Evolutionary conservation across 1,140 invertebrate genomes (phyloP).

Genomic region (Drosophila bocki): DNA sequence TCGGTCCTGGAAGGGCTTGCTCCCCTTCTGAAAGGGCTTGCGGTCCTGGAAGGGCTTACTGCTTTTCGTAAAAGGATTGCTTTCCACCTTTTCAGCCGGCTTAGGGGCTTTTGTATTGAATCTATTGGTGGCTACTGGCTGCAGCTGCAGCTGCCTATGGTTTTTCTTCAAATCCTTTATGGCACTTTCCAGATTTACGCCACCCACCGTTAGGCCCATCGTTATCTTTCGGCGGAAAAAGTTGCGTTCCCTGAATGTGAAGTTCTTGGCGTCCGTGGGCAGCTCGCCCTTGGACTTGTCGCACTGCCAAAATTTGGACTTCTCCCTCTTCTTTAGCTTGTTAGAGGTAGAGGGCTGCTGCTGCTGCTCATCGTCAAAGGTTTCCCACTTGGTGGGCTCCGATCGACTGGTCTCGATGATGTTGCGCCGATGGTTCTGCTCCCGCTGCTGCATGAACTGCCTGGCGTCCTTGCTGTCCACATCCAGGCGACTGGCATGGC

Average conservation of each 20-base stretch:
- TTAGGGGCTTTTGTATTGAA: not conserved
- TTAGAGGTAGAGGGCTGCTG: not conserved
- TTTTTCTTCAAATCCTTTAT: slow-evolving; percentile 16
- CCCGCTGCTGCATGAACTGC: slow-evolving; percentile 43
- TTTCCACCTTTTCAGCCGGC: not conserved
- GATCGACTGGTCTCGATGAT: slow-evolving; percentile 53
- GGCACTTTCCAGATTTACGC: not conserved
- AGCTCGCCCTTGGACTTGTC: slow-evolving; percentile 11
- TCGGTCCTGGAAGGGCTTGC: not conserved
- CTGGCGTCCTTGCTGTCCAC: slow-evolving; percentile 56
- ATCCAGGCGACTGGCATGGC: slow-evolving; percentile 23
- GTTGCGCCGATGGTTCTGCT: slow-evolving; percentile 63
- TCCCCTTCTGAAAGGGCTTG: not conserved
- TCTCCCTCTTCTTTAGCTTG: not conserved
- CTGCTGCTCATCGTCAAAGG: slow-evolving; percentile 44
- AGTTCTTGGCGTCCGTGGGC: slow-evolving; percentile 17
- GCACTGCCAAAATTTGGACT: not conserved
- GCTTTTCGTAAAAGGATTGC: not conserved
- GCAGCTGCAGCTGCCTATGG: not conserved
- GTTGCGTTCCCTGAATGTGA: slow-evolving; percentile 37
- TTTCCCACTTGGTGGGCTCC: slow-evolving; percentile 52
- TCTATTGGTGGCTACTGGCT: not conserved
- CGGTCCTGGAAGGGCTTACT: not conserved
- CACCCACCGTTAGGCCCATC: not conserved
- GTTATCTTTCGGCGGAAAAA: slow-evolving; percentile 39